Evolutionary conservation across 1,140 invertebrate genomes (phyloP).

Genomic region (Lepidurus packardi): DNA sequence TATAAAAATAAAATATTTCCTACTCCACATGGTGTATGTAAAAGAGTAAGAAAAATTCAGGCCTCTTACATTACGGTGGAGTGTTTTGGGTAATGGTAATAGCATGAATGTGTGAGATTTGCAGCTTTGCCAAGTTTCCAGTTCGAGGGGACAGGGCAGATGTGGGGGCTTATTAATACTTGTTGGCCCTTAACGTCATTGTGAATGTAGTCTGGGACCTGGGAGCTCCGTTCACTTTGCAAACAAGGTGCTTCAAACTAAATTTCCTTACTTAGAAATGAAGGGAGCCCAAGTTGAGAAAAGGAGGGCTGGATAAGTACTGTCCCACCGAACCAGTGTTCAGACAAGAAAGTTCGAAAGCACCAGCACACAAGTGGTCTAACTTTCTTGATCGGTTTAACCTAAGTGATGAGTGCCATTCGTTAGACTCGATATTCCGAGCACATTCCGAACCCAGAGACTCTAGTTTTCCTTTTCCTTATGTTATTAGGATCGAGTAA

Average conservation of each 20-base stretch:
- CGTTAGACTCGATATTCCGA: neutral
- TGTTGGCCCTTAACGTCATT: conserved; percentile 2
- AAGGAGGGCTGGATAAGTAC: neutral
- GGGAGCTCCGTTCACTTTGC: neutral
- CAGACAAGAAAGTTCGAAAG: neutral
- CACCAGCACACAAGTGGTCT: neutral
- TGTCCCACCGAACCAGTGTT: neutral
- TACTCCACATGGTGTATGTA: too few relatives aligned
- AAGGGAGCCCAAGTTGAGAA: neutral
- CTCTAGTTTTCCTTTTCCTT: neutral
- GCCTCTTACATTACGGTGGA: too few relatives aligned
- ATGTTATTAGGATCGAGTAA: too few relatives aligned
- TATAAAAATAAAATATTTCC: too few relatives aligned
- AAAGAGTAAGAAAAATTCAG: too few relatives aligned
- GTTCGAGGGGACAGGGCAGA: neutral
- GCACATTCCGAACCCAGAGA: neutral
- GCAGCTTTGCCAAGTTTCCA: too few relatives aligned
- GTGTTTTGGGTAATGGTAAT: too few relatives aligned
- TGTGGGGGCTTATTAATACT: neutral
- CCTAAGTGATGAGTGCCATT: neutral
- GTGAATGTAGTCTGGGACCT: neutral
- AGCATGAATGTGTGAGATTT: too few relatives aligned
- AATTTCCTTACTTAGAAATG: too few relatives aligned
- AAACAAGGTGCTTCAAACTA: neutral
- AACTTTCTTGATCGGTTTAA: neutral